Base-by-base conservation (phyloP, 2,113 vertebrate species). In the Plecturocebus donacophilus region DNA sequence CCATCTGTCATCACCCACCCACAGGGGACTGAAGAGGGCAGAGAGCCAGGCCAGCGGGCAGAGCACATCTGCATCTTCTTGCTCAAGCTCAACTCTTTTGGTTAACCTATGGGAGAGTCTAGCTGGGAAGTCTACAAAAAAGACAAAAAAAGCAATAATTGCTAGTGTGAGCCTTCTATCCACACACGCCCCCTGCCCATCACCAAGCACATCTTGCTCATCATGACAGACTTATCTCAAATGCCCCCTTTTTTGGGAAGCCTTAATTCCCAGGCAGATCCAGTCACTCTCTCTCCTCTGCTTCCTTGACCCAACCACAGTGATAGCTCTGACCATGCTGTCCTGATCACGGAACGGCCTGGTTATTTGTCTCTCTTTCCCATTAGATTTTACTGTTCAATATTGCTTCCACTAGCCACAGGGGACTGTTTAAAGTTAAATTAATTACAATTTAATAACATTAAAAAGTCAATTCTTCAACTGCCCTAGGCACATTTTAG, bases 1-100 rank as follows among this genome's bases (percentile, higher is more conserved):
- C 97, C 92, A 95, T 96, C 97, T 98, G 98, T 98, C 98, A 97
- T 96, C 98, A 92, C 97, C 96, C 84, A 96, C 58, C 52, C 95
- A 90, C 81, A 45, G 52, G 84, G 90, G 96, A 97, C 94, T 52
- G 56, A 56, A 47, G 66, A 96, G 87, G 94, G 97, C 97, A 88
- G 81, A 96, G 52, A 97, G 98, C 97, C 97, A 97, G 96, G 83
- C 95, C 68, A 96, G 82, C 1, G 88, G 94, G 97, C 95, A 97
- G 81, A 97, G 21, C 81, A 97, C 97, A 97, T 97, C 94, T 96
- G 96, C 81, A 81, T 95, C 77, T 91, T 87, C 80, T 96, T 95
- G 56, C 66, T 90, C 30, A 95, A 94, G 71, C 81, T 90, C 87
- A 90, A 71, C 35, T 96, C 90, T 97, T 71, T 81, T 95, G 95